Base-by-base conservation (phyloP, 2,797 vertebrate species). In the Triplophysa bombifrons region DNA sequence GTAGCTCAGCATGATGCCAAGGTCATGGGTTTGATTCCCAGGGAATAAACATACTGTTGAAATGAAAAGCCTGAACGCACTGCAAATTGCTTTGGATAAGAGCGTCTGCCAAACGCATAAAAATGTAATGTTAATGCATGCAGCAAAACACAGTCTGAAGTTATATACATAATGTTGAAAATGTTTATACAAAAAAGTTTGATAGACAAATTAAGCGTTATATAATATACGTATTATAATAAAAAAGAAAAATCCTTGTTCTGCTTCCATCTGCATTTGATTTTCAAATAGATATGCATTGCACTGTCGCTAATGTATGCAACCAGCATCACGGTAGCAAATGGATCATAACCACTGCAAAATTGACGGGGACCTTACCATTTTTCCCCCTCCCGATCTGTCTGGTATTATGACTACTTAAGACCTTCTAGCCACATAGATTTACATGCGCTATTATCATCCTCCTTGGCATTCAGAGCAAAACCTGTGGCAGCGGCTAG, bases 381-480 rank as follows among this genome's bases (percentile, higher is more conserved):
- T 51, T 56, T 85, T 82, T 76, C 76, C 70, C 68, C 86, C 89
- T 85, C 84, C 38, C 64, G 82, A 86, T 86, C 83, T 86, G 77
- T 85, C 80, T 70, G 60, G 53, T 77, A 73, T 68, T 83, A 79
- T 38, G 67, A 84, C 89, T 90, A 90, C 75, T 69, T 81, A 83
- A 87, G 88, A 84, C 84, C 82, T 86, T 88, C 85, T 70, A 84
- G 84, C 69, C 79, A 83, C 87, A 84, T 78, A 92, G 91, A 93
- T 88, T 91, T 92, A 90, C 85, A 78, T 86, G 85, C 86, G 85
- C 76, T 88, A 87, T 91, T 88, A 89, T 90, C 87, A 90, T 88
- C 86, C 86, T 87, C 84, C 63, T 86, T 90, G 89, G 86, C 87
- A 85, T 86, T 91, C 83, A 83, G 88, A 90, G 92, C 86, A 90